Conservation (phyloP, 2,113 vertebrate genomes). For the Nesogale talazaci region DNA sequence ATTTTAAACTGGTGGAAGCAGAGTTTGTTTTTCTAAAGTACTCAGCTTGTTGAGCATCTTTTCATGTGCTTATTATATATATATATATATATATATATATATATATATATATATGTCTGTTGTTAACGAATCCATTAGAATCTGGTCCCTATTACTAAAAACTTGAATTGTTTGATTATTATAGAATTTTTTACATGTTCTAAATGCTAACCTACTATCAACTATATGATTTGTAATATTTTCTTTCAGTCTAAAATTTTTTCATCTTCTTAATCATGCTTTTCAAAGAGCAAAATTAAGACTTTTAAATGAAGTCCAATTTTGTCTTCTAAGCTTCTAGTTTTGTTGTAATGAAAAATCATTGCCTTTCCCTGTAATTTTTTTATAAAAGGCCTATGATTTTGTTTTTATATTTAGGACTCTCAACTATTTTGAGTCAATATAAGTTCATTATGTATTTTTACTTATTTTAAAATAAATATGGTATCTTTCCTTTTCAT, state of each 20-base stretch:
- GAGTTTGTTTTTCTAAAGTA: neutral
- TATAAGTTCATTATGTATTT: neutral
- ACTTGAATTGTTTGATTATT: neutral
- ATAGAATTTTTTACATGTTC: neutral
- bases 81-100: neutral
- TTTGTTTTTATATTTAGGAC: slow-evolving; percentile 20
- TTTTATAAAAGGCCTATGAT: slow-evolving; percentile 2
- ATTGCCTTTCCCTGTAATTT: neutral
- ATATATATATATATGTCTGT: neutral
- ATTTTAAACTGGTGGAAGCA: neutral
- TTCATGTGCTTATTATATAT: neutral
- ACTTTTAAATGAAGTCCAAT: neutral
- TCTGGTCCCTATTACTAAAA: slow-evolving; percentile 8
- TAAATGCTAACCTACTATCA: neutral
- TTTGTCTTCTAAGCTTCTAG: neutral
- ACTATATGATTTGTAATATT: neutral
- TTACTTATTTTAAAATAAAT: no score
- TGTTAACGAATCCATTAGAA: neutral
- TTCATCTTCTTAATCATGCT: slow-evolving; percentile 14
- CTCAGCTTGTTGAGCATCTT: neutral
- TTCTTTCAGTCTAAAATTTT: neutral
- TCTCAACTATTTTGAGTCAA: slow-evolving; percentile 6
- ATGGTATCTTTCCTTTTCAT: slow-evolving; percentile 11
- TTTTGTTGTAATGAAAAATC: neutral
- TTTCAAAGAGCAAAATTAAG: slow-evolving; percentile 7